Percentiles rank a stretch among this genome's conserved stretches.
Evolutionary conservation across 2,888 invertebrate genomes (phyloP).

Genomic region (Phengaris alcon): DNA sequence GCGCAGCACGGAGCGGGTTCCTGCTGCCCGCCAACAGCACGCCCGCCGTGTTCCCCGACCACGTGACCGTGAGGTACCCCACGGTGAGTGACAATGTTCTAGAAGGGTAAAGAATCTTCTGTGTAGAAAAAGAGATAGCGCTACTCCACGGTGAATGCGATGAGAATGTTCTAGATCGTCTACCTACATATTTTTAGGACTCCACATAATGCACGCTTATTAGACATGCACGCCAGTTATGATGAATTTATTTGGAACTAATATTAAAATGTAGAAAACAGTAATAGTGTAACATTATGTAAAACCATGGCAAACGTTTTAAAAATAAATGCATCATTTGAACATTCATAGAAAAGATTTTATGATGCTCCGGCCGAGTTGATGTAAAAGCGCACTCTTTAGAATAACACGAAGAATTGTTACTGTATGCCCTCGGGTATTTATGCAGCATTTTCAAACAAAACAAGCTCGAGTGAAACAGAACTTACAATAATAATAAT

Average conservation of each 20-base stretch:
- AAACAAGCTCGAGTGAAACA: neutral
- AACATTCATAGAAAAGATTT: neutral
- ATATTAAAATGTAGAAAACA: too few species aligned
- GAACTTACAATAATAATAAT: neutral
- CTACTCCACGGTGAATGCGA: too few species aligned
- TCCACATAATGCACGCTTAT: too few species aligned
- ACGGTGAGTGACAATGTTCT: constrained; percentile 76
- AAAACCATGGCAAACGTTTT: neutral
- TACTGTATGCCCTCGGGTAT: constrained; percentile 7
- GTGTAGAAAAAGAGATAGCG: too few species aligned
- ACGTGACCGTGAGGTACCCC: constrained; percentile 89
- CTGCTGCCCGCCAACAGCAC: constrained; percentile 65
- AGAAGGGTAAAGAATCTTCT: too few species aligned
- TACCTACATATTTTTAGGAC: too few species aligned
- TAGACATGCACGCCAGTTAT: too few species aligned
- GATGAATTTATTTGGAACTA: too few species aligned
- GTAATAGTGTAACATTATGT: neutral
- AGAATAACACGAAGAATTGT: neutral
- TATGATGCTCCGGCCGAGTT: neutral
- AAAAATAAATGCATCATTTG: neutral
- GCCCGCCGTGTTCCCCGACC: constrained; percentile 86
- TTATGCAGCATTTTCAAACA: constrained; percentile 12
- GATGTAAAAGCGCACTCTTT: neutral
- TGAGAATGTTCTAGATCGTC: too few species aligned
- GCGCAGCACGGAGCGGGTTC: constrained; percentile 77